A percentile compares a stretch with the other conserved stretches of the same genome.
Evolutionary conservation across 92 coral and sea anemone species (phyloP).

Genomic region (Zoanthus sociatus): DNA sequence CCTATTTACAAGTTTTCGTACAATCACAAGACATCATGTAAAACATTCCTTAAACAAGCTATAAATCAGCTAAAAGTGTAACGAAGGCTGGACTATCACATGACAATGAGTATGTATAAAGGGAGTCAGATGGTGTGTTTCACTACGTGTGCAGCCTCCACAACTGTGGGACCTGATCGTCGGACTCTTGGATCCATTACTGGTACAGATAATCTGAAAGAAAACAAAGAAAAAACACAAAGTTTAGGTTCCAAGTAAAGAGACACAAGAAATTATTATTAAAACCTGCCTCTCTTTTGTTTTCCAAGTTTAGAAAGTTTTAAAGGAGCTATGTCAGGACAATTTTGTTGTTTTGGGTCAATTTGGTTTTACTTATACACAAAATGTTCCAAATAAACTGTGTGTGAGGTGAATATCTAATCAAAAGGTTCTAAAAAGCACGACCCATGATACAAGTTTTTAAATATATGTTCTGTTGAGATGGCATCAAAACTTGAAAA

Average conservation of each 20-base stretch:
- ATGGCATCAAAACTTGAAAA: no score
- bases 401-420: no score
- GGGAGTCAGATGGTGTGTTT: slow-evolving; percentile 85
- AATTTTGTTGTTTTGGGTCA: no score
- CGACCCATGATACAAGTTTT: no score
- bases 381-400: no score
- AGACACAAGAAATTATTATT: not conserved
- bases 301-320: no score
- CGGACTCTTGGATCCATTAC: slow-evolving; percentile 88
- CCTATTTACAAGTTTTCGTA: not conserved
- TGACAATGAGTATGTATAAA: not conserved
- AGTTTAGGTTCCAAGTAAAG: not conserved
- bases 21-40: not conserved
- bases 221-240: not conserved
- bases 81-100: not conserved
- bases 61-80: not conserved
- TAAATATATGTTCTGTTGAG: no score
- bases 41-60: not conserved
- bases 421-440: no score
- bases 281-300: not conserved
- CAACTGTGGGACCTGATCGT: slow-evolving; percentile 95
- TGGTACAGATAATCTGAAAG: slow-evolving; percentile 90
- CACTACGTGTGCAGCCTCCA: slow-evolving; percentile 97
- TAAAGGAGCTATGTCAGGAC: no score
- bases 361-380: no score